These are phyloP conservation scores for Drosophila pseudotalamancana DNA, from an alignment of 2,888 invertebrate genomes.

Conservation along the genomic window DNA sequence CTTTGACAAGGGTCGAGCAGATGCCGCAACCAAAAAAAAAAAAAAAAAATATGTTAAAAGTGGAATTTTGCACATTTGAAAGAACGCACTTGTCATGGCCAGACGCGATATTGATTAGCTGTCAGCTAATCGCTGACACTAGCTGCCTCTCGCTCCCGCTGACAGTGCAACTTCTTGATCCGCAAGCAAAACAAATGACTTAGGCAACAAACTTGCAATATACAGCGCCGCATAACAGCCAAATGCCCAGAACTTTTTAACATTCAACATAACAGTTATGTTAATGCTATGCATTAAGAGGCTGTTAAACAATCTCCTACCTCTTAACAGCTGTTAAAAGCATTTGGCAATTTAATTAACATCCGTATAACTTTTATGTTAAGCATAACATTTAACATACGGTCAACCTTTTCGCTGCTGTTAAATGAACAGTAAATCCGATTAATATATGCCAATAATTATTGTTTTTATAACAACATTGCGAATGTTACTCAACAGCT, in stretches of 20 bases:
- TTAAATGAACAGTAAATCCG: no score
- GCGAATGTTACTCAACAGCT: no score
- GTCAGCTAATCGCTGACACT: conserved; percentile 78
- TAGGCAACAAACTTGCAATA: conserved; percentile 65
- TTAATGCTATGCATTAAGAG: no score
- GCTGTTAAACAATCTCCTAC: no score
- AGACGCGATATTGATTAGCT: conserved; percentile 69
- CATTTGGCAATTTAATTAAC: no score
- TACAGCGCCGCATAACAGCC: neutral
- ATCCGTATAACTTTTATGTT: neutral
- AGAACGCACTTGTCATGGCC: conserved; percentile 69
- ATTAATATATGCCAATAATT: no score
- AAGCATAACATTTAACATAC: no score
- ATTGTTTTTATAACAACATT: no score
- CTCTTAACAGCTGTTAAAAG: neutral
- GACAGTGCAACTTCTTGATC: no score
- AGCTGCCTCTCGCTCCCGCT: neutral
- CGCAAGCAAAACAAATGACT: conserved; percentile 58
- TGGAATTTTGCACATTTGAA: conserved; percentile 43
- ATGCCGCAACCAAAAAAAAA: conserved; percentile 38
- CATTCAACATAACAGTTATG: neutral
- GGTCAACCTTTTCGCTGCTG: no score
- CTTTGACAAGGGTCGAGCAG: conserved; percentile 73
- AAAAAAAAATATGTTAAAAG: neutral
- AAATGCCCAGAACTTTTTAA: neutral